These are phyloP conservation scores for Octopus sinensis DNA, from an alignment of 1,140 invertebrate species.

Conservation along the genomic window DNA sequence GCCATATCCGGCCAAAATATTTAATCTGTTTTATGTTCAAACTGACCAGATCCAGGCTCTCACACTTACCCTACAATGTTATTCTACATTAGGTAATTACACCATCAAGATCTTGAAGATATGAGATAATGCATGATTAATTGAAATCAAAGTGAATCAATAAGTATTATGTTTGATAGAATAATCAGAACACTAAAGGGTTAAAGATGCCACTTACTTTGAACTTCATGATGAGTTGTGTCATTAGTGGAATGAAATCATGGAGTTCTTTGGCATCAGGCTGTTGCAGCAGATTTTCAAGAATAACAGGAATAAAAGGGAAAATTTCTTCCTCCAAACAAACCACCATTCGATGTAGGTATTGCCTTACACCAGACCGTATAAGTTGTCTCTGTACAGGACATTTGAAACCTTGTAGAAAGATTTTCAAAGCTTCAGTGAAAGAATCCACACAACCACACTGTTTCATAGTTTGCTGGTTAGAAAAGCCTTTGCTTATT, in stretches of 20 bases:
- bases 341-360: conserved; percentile 65
- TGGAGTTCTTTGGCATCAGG: conserved; percentile 60
- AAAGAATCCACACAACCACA: conserved; percentile 61
- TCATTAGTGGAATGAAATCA: conserved; percentile 65
- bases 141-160: too few relatives aligned
- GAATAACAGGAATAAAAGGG: conserved; percentile 61
- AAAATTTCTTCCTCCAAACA: conserved; percentile 64
- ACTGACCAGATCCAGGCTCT: too few relatives aligned
- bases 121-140: too few relatives aligned
- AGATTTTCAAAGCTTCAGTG: conserved; percentile 61
- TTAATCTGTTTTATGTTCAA: too few relatives aligned
- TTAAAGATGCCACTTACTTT: conserved; percentile 55
- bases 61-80: too few relatives aligned
- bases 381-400: conserved; percentile 50
- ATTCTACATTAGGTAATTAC: too few relatives aligned
- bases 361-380: conserved; percentile 61
- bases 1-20: too few relatives aligned
- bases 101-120: too few relatives aligned
- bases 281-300: conserved; percentile 60
- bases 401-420: conserved; percentile 60
- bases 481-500: conserved; percentile 65
- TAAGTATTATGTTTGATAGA: too few relatives aligned
- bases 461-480: conserved; percentile 61
- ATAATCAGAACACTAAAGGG: too few relatives aligned
- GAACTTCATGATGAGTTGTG: conserved; percentile 65